Conservation (phyloP, 2,113 vertebrate genomes). For the Ellobius talpinus region DNA sequence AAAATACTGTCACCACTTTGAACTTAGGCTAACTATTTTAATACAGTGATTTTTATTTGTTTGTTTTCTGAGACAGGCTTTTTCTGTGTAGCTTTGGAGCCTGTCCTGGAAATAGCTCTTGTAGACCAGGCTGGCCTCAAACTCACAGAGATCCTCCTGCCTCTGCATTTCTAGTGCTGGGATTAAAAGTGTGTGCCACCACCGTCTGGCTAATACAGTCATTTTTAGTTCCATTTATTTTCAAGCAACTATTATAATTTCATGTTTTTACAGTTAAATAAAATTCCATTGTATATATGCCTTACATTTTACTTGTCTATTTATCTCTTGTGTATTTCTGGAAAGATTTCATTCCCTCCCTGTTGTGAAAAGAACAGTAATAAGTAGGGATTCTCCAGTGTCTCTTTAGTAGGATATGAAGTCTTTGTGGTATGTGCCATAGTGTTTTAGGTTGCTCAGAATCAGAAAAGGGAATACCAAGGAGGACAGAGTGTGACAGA, state of each 20-base stretch:
- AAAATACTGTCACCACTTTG: not conserved
- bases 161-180: too few species aligned
- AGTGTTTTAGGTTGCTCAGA: too few species aligned
- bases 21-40: not conserved
- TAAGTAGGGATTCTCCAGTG: not conserved
- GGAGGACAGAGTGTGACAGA: too few species aligned
- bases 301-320: not conserved
- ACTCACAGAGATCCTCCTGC: too few species aligned
- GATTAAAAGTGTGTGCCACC: too few species aligned
- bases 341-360: not conserved
- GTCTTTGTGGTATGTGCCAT: not conserved
- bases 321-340: not conserved
- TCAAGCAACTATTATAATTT: not conserved
- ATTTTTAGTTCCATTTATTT: not conserved
- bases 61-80: too few species aligned
- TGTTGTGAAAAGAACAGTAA: not conserved
- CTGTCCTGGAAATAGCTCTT: too few species aligned
- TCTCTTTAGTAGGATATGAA: not conserved
- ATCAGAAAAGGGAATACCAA: not conserved
- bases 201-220: not conserved
- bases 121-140: too few species aligned
- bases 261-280: not conserved
- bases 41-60: not conserved
- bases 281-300: not conserved
- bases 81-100: too few species aligned